Evolutionary conservation across 2,888 invertebrate genomes (phyloP), one percentile per base, ranked within the genome.

Genomic region (Tachina lurida): DNA sequence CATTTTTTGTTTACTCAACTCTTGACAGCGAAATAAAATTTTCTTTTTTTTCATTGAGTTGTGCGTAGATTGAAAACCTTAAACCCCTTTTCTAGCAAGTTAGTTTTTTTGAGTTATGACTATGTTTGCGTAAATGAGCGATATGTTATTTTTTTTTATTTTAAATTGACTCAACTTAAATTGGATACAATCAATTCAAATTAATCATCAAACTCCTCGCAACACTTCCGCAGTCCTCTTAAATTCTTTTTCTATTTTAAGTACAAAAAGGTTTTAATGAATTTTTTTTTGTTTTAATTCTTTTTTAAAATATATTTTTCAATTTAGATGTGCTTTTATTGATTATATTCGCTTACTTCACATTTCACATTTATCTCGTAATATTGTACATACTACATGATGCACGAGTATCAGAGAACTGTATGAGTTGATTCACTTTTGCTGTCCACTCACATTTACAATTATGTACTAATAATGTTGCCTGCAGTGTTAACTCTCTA

Each of bases 131-230:
- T 31, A 31, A 31, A 31, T 31, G 31, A 31, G 3, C 31, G 31
- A 2, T 2, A 4, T 31, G n/a, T 49, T 12, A 1, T 13, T 49
- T 49, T 13, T 49, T 60, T 60, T n/a, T n/a, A n/a, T 2, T 39
- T 13, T 31, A 60, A 60, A 60, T 41, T 22, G 10, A 45, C 19
- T 68, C 52, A 68, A 17, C 5, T 68, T 68, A 52, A 31, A 31
- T 31, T 31, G 4, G 4, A 31, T 0, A 4, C 31, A 45, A 63
- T 63, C 13, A 63, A 63, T 45, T 45, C 22, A 63, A 63, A 45
- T 45, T 45, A 45, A 63, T 63, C 45, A 45, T 31, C 31, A 31
- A 7, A 31, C 54, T 2, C 19, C 19, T 41, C 43, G 41, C 41
- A 54, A 54, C 31, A 17, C 52, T 12, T 31, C 3, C 31, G 31